Base-by-base conservation (phyloP, 2,888 invertebrate species). In the Gnatocerus cornutus region DNA sequence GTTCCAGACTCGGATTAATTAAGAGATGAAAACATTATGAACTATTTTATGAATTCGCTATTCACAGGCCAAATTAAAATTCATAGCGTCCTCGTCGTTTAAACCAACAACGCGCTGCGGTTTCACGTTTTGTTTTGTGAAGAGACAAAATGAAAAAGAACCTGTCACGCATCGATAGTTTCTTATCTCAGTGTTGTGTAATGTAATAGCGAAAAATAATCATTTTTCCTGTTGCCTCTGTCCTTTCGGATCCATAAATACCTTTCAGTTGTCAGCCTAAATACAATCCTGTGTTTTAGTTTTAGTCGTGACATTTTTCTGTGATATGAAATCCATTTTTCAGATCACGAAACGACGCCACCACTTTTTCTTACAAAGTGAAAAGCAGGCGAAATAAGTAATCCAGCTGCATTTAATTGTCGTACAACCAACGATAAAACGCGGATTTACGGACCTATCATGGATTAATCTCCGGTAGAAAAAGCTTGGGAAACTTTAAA, bases 401-500 rank as follows among this genome's bases (percentile, higher is more conserved):
- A 58, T 58, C 21, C 21, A 7, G 16, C 14, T 29, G 59, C 29
- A 59, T 46, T 46, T 59, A 59, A 59, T 59, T 59, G 45, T 46
- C 46, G 30, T 41, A 27, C 45, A 43, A 58, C 43, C 21, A 53
- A 53, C 13, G 43, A 41, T 59, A 59, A 59, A 27, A 13, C 59
- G 29, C 9, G 58, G 58, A 43, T 58, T 53, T 53, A 43, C 41
- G 43, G n/a, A 27, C 41, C 59, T n/a, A 59, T 59, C 45, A 33
- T 14, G 14, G 14, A 59, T 46, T 45, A 59, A 59, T 59, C 45
- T 59, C 33, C 46, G 46, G 46, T 16, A 14, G 45, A 59, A 59
- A 59, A 59, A 45, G 45, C 6, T 30, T 33, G 46, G n/a, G 59
- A 59, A 59, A 59, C 59, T 59, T 59, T 59, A 59, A 59, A 59